Base-by-base conservation (phyloP, 1,140 invertebrate genomes). In the Chlorops oryzae region DNA sequence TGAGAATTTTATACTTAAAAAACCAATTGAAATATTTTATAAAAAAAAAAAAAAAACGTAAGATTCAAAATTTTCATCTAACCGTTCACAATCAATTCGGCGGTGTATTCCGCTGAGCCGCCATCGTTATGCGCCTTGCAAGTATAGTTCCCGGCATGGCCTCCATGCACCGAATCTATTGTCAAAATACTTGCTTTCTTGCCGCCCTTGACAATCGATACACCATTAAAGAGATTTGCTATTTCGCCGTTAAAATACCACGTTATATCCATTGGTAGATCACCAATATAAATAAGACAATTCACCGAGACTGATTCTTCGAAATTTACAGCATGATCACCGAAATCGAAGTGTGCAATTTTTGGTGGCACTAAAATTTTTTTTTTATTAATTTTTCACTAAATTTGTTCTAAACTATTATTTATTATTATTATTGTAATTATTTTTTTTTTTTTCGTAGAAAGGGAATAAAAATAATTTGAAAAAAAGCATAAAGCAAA, bases 241-340 rank as follows among this genome's bases (percentile, higher is more conserved):
- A 56, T 51, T 0, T 78, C 72, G 54, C 81, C 80, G 57, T 88
- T 81, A 59, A 88, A 86, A 41, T 81, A 78, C 88, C 89, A 92
- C 12, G 74, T 73, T 52, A 92, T 87, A 45, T 82, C 82, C 57
- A 92, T 77, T 4, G 90, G 89, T 56, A 83, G 74, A 69, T 92
- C 89, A 27, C 90, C 90, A 70, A 91, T 86, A 52, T 83, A 82
- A 17, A 94, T 83, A 27, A 86, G 82, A 73, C 92, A 96, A 37
- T 81, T 80, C 25, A 88, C 76, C 5, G 80, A 84, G 22, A 80
- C 80, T 50, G 82, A 80, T 61, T 87, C 84, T 34, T 85, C 85
- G 54, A 84, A 82, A 65, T 83, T 81, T 1, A 80, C 62, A 17
- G 80, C 77, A 51, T 82, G 80, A 52, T 78, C 75, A 34, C 81